These are phyloP conservation scores for Cyclargus thomasi DNA, from an alignment of 1,140 invertebrate genomes.

Conservation along the genomic window DNA sequence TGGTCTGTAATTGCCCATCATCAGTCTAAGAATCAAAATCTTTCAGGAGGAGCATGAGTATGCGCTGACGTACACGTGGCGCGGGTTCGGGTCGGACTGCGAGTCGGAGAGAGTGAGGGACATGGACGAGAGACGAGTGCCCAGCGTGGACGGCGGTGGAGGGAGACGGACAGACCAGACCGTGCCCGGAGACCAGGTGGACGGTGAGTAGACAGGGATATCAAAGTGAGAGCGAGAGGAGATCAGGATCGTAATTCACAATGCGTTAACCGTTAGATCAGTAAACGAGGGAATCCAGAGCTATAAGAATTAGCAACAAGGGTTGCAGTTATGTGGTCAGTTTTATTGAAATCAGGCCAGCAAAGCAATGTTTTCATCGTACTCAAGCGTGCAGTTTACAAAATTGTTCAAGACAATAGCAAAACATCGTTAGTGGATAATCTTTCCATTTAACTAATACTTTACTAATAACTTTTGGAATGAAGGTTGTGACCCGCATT, in stretches of 20 bases:
- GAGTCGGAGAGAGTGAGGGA: conserved; percentile 46
- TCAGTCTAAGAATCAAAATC: not conserved
- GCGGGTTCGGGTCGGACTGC: conserved; percentile 57
- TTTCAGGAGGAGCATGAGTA: conserved; percentile 63
- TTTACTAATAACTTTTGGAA: conserved; percentile 6
- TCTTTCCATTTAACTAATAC: not conserved
- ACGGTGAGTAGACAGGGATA: conserved; percentile 35
- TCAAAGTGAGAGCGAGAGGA: too few relatives aligned
- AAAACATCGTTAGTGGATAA: too few relatives aligned
- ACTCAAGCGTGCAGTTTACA: too few relatives aligned
- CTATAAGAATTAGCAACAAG: too few relatives aligned
- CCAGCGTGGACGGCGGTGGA: conserved; percentile 34
- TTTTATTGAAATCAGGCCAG: too few relatives aligned
- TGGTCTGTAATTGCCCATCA: too few relatives aligned
- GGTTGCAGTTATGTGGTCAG: too few relatives aligned
- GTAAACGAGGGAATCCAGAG: too few relatives aligned
- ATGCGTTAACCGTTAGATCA: too few relatives aligned
- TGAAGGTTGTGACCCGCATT: not conserved
- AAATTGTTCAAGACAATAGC: too few relatives aligned
- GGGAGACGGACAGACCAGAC: conserved; percentile 49
- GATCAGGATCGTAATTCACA: too few relatives aligned
- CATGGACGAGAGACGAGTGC: conserved; percentile 59
- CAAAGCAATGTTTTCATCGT: too few relatives aligned
- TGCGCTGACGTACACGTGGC: conserved; percentile 57
- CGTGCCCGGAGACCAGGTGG: conserved; percentile 48